A percentile compares a stretch with the other conserved stretches of the same genome.
These are phyloP conservation scores for Otis tarda DNA, from an alignment of 2,113 vertebrate genomes.

Conservation along the genomic window DNA sequence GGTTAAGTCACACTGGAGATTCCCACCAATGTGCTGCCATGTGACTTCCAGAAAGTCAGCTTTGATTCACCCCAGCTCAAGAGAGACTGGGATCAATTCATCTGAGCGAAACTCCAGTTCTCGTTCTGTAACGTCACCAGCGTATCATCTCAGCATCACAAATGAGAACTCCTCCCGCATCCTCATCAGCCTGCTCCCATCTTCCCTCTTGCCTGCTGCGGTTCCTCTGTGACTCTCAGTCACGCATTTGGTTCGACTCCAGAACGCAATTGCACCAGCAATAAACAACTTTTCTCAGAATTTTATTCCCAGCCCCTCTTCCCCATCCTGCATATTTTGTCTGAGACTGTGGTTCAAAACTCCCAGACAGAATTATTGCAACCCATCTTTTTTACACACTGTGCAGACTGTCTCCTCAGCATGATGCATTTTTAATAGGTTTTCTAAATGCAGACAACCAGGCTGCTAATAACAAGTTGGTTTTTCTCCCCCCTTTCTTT, in stretches of 20 bases:
- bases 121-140: not conserved
- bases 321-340: constrained; percentile 61
- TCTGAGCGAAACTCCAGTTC: not conserved
- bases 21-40: not conserved
- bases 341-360: constrained; percentile 69
- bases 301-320: not conserved
- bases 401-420: constrained; percentile 68
- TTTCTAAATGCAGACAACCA: constrained; percentile 66
- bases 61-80: not conserved
- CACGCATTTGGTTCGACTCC: not conserved
- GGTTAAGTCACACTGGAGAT: not conserved
- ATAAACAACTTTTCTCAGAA: constrained; percentile 67
- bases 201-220: not conserved
- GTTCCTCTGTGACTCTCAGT: not conserved
- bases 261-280: constrained; percentile 57
- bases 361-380: constrained; percentile 76
- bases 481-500: not conserved
- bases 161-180: not conserved
- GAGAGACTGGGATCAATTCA: not conserved
- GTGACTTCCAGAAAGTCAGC: constrained; percentile 33
- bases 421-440: constrained; percentile 69
- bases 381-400: constrained; percentile 63
- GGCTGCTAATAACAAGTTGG: constrained; percentile 60
- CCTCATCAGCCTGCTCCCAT: not conserved
- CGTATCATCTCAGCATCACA: not conserved